Base-by-base conservation (phyloP, 2,797 vertebrate species). In the Danio tinwini region DNA sequence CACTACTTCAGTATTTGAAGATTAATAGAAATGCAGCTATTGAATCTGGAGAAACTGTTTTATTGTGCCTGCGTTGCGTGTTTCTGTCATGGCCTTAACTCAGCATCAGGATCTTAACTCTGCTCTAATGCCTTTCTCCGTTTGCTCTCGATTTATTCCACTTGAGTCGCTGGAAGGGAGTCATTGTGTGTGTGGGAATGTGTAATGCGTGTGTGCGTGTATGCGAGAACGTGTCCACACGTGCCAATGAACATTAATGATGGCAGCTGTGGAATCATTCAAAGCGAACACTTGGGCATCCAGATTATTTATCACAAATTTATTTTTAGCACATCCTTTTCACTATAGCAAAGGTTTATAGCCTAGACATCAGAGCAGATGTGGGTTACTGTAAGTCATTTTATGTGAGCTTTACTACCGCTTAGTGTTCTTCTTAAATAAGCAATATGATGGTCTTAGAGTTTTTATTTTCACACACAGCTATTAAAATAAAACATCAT, bases 201-300 rank as follows among this genome's bases (percentile, higher is more conserved):
- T 55, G 68, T 77, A n/a, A 49, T 58, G n/a, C n/a, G n/a, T n/a
- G 29, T 29, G 29, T 29, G 29, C 29, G 9, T 58, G 29, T 44
- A 17, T 58, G 53, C 17, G 53, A 6, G 17, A 65, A 52, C 4
- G 9, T 44, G 50, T 56, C 10, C 19, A 67, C 50, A 58, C 45
- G 70, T 71, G 52, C n/a, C 52, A 71, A 44, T 71, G 39, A 14
- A 44, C 39, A 16, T 56, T 44, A 71, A 71, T 56, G 39, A 71
- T 42, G 7, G n/a, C 69, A 71, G 69, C 52, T 44, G n/a, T 59
- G 29, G 13, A 42, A 40, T 50, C 13, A 21, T 49, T 49, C 49
- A 52, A 50, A 56, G 37, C 40, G 29, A 70, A 40, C 52, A 56
- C 52, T 44, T 72, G 12, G 17, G 12, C 13, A 56, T 55, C 12